Conservation (phyloP, 2,113 vertebrate species). For the Laterallus jamaicensis region DNA sequence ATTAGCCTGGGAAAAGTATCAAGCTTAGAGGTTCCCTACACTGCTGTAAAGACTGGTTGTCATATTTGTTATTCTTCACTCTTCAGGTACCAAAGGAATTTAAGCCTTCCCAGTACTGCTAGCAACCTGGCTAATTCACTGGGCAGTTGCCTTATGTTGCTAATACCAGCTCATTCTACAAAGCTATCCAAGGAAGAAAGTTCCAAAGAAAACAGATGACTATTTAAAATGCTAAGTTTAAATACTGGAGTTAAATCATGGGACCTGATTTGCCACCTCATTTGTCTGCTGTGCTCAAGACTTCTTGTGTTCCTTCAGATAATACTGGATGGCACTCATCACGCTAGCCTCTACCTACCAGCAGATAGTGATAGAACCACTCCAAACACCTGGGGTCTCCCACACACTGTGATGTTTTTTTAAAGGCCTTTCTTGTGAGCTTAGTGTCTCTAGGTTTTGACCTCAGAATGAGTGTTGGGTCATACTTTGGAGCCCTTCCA, state of each 20-base stretch:
- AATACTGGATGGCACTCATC: background rate
- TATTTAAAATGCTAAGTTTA: background rate
- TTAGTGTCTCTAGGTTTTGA: background rate
- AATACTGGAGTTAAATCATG: background rate
- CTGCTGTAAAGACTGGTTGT: background rate
- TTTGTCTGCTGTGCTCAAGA: background rate
- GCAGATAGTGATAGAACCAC: rapidly evolving
- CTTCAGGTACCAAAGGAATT: background rate
- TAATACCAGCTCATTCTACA: background rate
- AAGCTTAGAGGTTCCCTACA: background rate
- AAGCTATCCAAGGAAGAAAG: background rate
- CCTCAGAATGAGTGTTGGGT: background rate
- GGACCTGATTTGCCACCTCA: background rate
- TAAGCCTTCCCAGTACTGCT: background rate
- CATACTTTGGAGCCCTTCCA: background rate
- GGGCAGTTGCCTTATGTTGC: background rate
- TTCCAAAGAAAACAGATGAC: background rate
- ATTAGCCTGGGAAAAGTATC: background rate
- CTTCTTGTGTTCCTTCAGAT: background rate
- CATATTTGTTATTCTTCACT: background rate
- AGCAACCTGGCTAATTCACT: background rate
- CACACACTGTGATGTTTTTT: rapidly evolving
- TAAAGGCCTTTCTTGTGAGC: background rate
- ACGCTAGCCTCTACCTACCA: background rate
- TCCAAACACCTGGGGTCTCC: background rate